Base-by-base conservation (phyloP, 2,113 vertebrate genomes). In the Nothobranchius furzeri region DNA sequence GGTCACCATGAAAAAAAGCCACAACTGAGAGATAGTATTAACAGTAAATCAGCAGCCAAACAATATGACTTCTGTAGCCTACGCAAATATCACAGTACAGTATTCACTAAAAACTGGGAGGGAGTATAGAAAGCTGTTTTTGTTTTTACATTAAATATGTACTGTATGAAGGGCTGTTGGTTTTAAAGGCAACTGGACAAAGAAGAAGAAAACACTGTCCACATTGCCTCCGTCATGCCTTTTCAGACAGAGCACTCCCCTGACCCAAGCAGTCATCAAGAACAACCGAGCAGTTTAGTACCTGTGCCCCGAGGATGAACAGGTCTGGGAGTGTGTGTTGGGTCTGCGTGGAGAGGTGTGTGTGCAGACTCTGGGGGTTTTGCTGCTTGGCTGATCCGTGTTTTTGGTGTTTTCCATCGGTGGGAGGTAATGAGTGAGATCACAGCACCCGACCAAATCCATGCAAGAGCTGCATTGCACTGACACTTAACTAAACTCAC, bases 31-130 rank as follows among this genome's bases (percentile, higher is more conserved):
- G 73, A 87, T 78, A 79, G 76, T 85, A 81, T 84, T 84, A 91
- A 90, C 87, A 87, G 82, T 85, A 88, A 88, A 85, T 85, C 72
- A 87, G 83, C 87, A 88, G 85, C 86, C 87, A 83, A 82, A 89
- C 72, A 79, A 87, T 70, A 84, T 86, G 85, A 85, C 74, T 78
- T 85, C 82, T 84, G 86, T 77, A 89, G 82, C 84, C 88, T 85
- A 90, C 70, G 69, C 76, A 84, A 88, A 89, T 84, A 91, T 85
- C 87, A 90, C 87, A 89, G 85, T 88, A 91, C 84, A 60, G 77
- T 87, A 77, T 86, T 89, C 76, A 88, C 81, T 88, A 83, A 85
- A 91, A 89, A 88, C 81, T 84, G 81, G 86, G 81, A 83, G 83
- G 79, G 79, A 81, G 80, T 82, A 79, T 76, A 78, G 76, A 85